Percentiles rank a stretch among this genome's conserved stretches.
phyloP scores from a whole-genome alignment of 2,888 invertebrate genomes.

The Acleris literana region DNA sequence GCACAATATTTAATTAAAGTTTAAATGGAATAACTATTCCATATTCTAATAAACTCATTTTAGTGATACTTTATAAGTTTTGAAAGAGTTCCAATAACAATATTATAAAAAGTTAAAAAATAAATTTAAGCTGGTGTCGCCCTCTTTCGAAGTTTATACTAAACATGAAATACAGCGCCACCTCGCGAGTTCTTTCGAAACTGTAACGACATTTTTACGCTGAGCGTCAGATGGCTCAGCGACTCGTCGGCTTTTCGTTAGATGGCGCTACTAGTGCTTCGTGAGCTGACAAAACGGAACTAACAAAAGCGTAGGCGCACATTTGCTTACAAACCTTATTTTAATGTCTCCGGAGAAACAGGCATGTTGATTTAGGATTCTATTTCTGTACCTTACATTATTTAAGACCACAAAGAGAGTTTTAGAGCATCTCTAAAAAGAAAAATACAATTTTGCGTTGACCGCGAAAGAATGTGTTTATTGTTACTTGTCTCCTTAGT shows the following conservation, averaged over 20 bases:
- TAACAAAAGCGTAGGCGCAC: constrained; percentile 47
- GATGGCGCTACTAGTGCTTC: constrained; percentile 59
- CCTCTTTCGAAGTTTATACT: constrained; percentile 47
- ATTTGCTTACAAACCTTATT: constrained; percentile 49
- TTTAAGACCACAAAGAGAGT: constrained; percentile 10
- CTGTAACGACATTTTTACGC: constrained; percentile 36
- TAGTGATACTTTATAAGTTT: too few species aligned
- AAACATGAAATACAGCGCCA: constrained; percentile 48
- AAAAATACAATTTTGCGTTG: background rate
- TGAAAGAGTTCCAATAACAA: background rate
- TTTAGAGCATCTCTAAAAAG: constrained; percentile 1
- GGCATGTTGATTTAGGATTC: constrained; percentile 37
- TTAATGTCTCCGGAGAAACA: constrained; percentile 39
- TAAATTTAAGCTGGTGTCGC: constrained; percentile 42
- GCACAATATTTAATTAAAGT: too few species aligned
- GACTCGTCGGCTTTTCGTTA: constrained; percentile 38
- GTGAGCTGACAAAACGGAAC: constrained; percentile 35
- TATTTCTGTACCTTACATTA: constrained; percentile 30
- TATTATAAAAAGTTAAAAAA: background rate
- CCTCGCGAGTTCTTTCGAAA: constrained; percentile 47
- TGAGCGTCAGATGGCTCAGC: constrained; percentile 24
- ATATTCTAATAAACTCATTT: too few species aligned
- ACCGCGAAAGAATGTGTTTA: background rate
- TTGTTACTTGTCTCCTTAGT: constrained; percentile 8
- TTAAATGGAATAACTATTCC: too few species aligned